Evolutionary conservation across 2,113 vertebrate species (phyloP).

Genomic region (Brachypodius melanocephalos): DNA sequence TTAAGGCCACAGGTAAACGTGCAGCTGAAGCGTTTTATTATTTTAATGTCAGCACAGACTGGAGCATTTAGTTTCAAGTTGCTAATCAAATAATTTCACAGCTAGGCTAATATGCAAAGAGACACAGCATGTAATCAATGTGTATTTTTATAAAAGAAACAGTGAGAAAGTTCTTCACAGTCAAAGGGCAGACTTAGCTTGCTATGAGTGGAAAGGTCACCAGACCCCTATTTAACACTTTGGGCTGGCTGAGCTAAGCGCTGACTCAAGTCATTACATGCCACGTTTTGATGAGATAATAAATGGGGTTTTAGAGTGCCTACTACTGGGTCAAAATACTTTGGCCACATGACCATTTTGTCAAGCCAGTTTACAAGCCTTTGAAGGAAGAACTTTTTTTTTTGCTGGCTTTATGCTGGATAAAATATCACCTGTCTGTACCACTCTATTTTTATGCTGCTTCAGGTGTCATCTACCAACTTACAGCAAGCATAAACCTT

Average conservation of each 20-base stretch:
- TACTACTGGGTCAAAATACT: not conserved
- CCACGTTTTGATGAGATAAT: not conserved
- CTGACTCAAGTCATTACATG: not conserved
- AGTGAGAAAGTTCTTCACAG: not conserved
- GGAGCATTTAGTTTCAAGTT: not conserved
- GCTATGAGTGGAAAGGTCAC: not conserved
- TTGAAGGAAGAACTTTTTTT: not conserved
- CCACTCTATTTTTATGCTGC: not conserved
- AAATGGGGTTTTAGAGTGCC: not conserved
- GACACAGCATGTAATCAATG: not conserved
- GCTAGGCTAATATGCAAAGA: not conserved
- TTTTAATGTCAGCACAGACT: not conserved
- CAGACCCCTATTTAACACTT: not conserved
- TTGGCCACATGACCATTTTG: not conserved
- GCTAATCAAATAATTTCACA: not conserved
- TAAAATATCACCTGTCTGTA: conserved; percentile 19
- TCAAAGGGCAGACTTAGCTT: not conserved
- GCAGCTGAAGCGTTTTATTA: not conserved
- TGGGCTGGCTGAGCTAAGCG: not conserved
- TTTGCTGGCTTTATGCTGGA: not conserved
- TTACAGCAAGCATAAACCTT: conserved; percentile 23
- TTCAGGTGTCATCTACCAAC: not conserved
- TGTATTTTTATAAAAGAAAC: not conserved
- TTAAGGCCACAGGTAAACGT: not conserved
- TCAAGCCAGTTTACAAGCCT: not conserved